A percentile compares a stretch with the other conserved stretches of the same genome.
phyloP scores from a whole-genome alignment of 2,888 invertebrate genomes.

The Helicoverpa assulta region DNA sequence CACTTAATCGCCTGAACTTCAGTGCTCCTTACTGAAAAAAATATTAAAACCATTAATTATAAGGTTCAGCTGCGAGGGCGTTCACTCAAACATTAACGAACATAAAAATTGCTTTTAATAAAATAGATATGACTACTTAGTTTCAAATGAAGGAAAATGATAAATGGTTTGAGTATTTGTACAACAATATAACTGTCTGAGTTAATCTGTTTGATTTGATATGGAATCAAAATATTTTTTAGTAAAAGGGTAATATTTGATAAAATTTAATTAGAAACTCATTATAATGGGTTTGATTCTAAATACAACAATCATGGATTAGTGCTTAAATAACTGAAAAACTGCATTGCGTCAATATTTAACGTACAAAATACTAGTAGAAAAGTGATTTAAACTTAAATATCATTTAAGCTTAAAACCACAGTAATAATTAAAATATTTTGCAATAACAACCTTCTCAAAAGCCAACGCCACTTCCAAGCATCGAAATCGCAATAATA shows the following conservation, averaged over 20 bases:
- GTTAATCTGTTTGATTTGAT: conserved; percentile 19
- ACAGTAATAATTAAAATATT: conserved; percentile 8
- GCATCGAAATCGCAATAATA: conserved; percentile 32
- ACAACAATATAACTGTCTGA: conserved; percentile 10
- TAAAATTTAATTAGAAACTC: not conserved
- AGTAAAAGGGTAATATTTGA: conserved; percentile 1
- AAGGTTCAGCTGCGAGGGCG: conserved; percentile 50
- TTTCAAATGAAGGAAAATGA: conserved; percentile 49
- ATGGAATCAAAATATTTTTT: conserved; percentile 12
- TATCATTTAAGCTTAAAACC: not conserved
- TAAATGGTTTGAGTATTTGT: conserved; percentile 24
- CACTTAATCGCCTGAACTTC: conserved; percentile 67
- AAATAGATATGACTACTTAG: conserved; percentile 49
- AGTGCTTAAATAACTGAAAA: too few relatives aligned
- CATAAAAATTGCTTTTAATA: conserved; percentile 46
- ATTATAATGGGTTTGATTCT: not conserved
- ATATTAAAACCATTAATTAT: conserved; percentile 61
- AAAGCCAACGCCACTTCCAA: not conserved
- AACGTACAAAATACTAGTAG: too few relatives aligned
- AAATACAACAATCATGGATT: too few relatives aligned
- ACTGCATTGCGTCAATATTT: too few relatives aligned
- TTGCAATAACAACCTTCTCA: not conserved
- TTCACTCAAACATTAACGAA: conserved; percentile 54
- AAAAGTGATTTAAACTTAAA: not conserved
- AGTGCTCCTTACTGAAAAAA: conserved; percentile 60